Evolutionary conservation across 2,113 vertebrate genomes (phyloP).

Genomic region (Sturnira hondurensis): DNA sequence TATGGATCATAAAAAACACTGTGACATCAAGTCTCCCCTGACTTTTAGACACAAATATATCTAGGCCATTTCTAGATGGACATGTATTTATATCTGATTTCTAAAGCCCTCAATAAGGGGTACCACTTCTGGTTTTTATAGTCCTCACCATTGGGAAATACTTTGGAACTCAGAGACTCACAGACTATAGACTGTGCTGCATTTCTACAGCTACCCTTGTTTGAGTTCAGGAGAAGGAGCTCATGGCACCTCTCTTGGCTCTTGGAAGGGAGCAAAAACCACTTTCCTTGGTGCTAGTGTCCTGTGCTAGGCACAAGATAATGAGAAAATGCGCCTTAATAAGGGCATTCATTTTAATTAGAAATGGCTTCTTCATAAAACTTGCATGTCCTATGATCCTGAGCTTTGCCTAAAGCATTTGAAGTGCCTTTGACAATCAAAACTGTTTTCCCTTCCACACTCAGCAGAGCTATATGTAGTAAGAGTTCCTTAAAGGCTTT

Average conservation of each 20-base stretch:
- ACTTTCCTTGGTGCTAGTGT: not conserved
- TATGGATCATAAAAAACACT: not conserved
- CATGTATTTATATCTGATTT: not conserved
- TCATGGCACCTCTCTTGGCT: not conserved
- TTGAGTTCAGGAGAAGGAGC: not conserved
- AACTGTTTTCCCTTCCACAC: slow-evolving; percentile 16
- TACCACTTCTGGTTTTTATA: not conserved
- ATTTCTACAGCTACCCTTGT: not conserved
- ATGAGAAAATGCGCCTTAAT: slow-evolving; percentile 5
- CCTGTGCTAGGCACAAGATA: not conserved
- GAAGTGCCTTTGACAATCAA: slow-evolving; percentile 50
- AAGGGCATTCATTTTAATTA: slow-evolving; percentile 24
- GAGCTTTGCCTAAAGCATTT: slow-evolving; percentile 37
- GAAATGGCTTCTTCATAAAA: slow-evolving; percentile 25
- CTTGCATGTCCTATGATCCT: not conserved
- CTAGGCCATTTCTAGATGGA: not conserved
- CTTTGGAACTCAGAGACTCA: not conserved
- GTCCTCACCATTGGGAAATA: not conserved
- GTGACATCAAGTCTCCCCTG: not conserved
- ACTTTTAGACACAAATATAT: slow-evolving; percentile 21
- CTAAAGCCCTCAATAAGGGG: not conserved
- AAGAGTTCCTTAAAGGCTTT: slow-evolving; percentile 53
- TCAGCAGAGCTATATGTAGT: slow-evolving; percentile 48
- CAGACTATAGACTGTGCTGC: not conserved
- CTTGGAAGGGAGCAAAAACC: not conserved